Evolutionary conservation across 2,888 invertebrate genomes (phyloP).

Genomic region (Drosophila birchii): DNA sequence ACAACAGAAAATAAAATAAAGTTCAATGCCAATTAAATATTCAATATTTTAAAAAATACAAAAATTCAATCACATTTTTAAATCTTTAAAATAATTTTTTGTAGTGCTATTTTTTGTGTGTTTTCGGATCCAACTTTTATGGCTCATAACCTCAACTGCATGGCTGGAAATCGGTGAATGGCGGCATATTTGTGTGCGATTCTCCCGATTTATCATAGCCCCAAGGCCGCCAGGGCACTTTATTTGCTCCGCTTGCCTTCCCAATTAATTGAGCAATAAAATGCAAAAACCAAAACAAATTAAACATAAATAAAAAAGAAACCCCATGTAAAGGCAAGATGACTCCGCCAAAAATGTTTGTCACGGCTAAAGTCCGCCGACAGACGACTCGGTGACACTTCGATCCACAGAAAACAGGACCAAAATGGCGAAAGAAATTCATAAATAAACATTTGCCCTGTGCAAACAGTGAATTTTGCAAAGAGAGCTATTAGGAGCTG

Average conservation of each 20-base stretch:
- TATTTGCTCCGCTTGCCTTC: slow-evolving; percentile 28
- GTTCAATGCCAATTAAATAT: background rate
- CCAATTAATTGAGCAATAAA: slow-evolving; percentile 62
- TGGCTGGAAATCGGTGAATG: slow-evolving; percentile 58
- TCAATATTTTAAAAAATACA: background rate
- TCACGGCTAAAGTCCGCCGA: slow-evolving; percentile 4
- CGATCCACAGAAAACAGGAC: slow-evolving; percentile 8
- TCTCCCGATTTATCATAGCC: slow-evolving; percentile 32
- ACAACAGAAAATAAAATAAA: background rate
- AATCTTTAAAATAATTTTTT: background rate
- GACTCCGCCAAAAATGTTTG: slow-evolving; percentile 27
- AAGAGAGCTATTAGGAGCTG: slow-evolving; percentile 30
- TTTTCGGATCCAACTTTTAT: slow-evolving; percentile 58
- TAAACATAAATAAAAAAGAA: slow-evolving; percentile 44
- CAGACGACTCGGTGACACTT: slow-evolving; percentile 35
- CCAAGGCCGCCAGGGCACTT: slow-evolving; percentile 28
- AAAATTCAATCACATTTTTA: background rate
- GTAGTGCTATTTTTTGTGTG: slow-evolving; percentile 45
- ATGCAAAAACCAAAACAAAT: slow-evolving; percentile 57
- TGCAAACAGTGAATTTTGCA: slow-evolving; percentile 50
- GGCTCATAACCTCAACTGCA: slow-evolving; percentile 60
- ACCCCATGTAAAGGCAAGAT: slow-evolving; percentile 13
- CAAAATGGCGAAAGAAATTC: slow-evolving; percentile 24
- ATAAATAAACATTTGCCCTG: slow-evolving; percentile 57
- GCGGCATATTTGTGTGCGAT: slow-evolving; percentile 52